phyloP scores from a whole-genome alignment of 2,797 vertebrate species.

The Pangasius sanitwongsei region DNA sequence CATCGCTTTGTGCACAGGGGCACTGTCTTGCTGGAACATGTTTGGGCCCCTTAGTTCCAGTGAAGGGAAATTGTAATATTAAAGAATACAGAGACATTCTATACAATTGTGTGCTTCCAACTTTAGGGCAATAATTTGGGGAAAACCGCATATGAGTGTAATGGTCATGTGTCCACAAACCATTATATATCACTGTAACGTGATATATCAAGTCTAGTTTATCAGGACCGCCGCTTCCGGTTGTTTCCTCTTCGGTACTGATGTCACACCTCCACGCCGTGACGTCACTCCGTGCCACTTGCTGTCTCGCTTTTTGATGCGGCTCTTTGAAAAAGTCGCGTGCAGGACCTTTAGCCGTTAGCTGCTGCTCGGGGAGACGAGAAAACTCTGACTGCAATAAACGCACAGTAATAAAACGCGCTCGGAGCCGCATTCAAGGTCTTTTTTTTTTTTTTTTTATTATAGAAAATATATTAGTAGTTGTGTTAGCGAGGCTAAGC shows the following conservation, averaged over 20 bases:
- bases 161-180: background rate
- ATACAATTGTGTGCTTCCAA: too few species aligned
- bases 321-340: slow-evolving; percentile 22
- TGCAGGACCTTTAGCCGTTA: slow-evolving; percentile 7
- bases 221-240: background rate
- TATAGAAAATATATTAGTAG: background rate
- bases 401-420: background rate
- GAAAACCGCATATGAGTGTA: background rate
- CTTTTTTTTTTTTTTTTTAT: background rate
- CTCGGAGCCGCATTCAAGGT: background rate
- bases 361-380: background rate
- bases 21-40: too few species aligned
- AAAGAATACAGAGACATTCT: background rate
- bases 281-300: background rate
- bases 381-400: background rate
- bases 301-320: slow-evolving; percentile 11
- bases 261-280: background rate
- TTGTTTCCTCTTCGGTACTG: background rate
- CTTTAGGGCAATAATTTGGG: background rate
- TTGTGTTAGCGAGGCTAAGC: slow-evolving; percentile 17
- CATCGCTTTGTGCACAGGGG: background rate
- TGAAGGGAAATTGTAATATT: too few species aligned
- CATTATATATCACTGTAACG: background rate
- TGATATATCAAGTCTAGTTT: background rate
- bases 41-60: too few species aligned